Evolutionary conservation across 2,797 vertebrate species (phyloP).

Genomic region (Amazona finschi): DNA sequence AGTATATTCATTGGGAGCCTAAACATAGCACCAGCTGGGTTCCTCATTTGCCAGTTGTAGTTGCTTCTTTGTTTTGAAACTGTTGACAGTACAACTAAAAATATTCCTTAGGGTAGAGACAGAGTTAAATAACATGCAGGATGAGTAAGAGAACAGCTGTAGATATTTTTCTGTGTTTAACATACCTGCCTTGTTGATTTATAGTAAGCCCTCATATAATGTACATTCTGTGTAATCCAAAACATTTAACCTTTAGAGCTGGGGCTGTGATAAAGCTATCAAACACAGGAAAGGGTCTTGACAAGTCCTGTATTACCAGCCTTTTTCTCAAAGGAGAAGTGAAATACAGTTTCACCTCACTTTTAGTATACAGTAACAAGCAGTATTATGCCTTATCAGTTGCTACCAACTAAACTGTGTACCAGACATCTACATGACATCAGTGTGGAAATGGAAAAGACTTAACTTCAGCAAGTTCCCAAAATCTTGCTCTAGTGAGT

Average conservation of each 20-base stretch:
- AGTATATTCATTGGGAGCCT: conserved; percentile 88
- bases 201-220: conserved; percentile 77
- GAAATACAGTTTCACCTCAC: conserved; percentile 53
- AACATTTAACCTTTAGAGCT: conserved; percentile 75
- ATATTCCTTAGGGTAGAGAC: conserved; percentile 79
- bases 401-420: conserved; percentile 37
- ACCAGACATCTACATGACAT: not conserved
- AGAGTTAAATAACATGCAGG: conserved; percentile 75
- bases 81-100: conserved; percentile 81
- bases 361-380: conserved; percentile 46
- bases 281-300: conserved; percentile 71
- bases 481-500: not conserved
- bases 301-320: conserved; percentile 58
- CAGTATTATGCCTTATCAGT: conserved; percentile 12
- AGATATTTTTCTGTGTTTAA: conserved; percentile 82
- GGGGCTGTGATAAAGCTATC: conserved; percentile 74
- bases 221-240: conserved; percentile 77
- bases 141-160: conserved; percentile 85
- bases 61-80: conserved; percentile 88
- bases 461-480: not conserved
- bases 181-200: conserved; percentile 81
- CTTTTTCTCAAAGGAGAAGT: conserved; percentile 50
- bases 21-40: conserved; percentile 90
- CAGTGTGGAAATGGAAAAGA: not conserved
- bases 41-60: conserved; percentile 87